These are phyloP conservation scores for Cyclophora albipunctata DNA, from an alignment of 2,888 invertebrate genomes.

Conservation along the genomic window DNA sequence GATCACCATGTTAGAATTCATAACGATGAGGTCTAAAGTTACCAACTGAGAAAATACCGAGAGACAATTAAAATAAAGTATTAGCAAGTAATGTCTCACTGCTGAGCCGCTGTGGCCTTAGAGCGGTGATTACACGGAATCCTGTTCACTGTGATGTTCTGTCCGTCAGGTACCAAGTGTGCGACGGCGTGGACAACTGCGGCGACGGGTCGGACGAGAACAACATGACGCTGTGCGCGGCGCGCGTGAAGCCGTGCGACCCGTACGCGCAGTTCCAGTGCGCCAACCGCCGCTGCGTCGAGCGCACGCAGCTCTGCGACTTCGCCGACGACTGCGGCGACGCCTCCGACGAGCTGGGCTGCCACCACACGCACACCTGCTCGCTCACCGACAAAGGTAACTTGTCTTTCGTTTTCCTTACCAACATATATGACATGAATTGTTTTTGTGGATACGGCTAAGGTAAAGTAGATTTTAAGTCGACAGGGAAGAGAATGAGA, in stretches of 20 bases:
- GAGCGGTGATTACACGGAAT: too few species aligned
- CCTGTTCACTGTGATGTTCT: not conserved
- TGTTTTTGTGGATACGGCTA: too few species aligned
- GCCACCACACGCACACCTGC: constrained; percentile 82
- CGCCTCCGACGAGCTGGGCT: constrained; percentile 91
- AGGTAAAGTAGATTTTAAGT: too few species aligned
- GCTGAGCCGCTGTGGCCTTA: too few species aligned
- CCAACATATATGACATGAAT: too few species aligned
- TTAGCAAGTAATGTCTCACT: too few species aligned
- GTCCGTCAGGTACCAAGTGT: constrained; percentile 81
- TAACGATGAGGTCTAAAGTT: too few species aligned
- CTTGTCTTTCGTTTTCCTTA: too few species aligned
- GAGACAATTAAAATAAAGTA: too few species aligned
- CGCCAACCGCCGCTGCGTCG: constrained; percentile 90
- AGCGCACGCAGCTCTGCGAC: constrained; percentile 87
- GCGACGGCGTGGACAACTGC: constrained; percentile 95
- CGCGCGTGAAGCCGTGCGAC: constrained; percentile 85
- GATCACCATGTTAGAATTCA: not conserved
- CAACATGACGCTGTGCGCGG: constrained; percentile 91
- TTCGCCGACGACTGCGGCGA: constrained; percentile 94
- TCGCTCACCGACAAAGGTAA: constrained; percentile 52
- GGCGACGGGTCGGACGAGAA: constrained; percentile 97
- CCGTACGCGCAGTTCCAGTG: constrained; percentile 88
- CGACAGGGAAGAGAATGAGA: too few species aligned
- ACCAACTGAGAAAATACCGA: too few species aligned